Evolutionary conservation across 2,888 invertebrate species (phyloP).

Genomic region (Trachelus iudaicus): DNA sequence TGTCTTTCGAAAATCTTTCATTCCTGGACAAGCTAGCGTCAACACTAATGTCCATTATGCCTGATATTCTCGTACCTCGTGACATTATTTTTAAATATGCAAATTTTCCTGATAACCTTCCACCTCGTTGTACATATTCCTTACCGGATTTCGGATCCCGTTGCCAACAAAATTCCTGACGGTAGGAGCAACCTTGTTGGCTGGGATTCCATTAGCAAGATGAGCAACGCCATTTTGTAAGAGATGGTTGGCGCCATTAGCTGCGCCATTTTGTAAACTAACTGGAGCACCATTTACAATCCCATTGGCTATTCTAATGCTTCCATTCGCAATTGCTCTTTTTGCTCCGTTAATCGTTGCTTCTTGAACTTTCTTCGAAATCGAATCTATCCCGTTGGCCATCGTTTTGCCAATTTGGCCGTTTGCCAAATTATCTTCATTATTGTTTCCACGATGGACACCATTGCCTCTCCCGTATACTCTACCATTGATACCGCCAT

Average conservation of each 20-base stretch:
- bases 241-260: slow-evolving; percentile 45
- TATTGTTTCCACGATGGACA: neutral
- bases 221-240: slow-evolving; percentile 54
- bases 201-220: slow-evolving; percentile 48
- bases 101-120: slow-evolving; percentile 61
- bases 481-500: neutral
- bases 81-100: slow-evolving; percentile 41
- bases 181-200: slow-evolving; percentile 51
- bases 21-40: neutral
- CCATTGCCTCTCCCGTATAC: neutral
- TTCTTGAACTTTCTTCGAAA: slow-evolving; percentile 15
- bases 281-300: slow-evolving; percentile 46
- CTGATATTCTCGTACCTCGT: neutral
- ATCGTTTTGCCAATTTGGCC: neutral
- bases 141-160: slow-evolving; percentile 40
- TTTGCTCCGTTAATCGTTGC: slow-evolving; percentile 11
- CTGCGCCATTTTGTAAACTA: slow-evolving; percentile 33
- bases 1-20: neutral
- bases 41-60: neutral
- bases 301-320: slow-evolving; percentile 54
- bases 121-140: slow-evolving; percentile 66
- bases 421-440: slow-evolving; percentile 1
- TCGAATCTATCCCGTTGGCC: slow-evolving; percentile 15
- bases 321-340: slow-evolving; percentile 54
- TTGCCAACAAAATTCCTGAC: slow-evolving; percentile 26